These are phyloP conservation scores for Opisthocomus hoazin DNA, from an alignment of 2,113 vertebrate genomes.

Conservation along the genomic window DNA sequence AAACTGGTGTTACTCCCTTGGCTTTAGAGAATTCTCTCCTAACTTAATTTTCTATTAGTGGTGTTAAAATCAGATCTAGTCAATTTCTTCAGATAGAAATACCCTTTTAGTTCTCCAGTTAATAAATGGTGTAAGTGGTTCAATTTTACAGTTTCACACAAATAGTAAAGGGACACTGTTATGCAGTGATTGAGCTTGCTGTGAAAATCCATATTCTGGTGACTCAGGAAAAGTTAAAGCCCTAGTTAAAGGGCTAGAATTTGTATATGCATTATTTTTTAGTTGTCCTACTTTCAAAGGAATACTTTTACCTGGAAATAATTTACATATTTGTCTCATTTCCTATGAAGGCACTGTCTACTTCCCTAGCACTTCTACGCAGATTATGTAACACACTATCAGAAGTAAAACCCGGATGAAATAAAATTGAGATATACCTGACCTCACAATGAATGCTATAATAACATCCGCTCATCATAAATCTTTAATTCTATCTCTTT, in stretches of 20 bases:
- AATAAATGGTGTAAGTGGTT: background rate
- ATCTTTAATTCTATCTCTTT: background rate
- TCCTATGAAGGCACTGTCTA: background rate
- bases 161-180: background rate
- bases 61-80: background rate
- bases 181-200: background rate
- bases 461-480: background rate
- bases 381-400: background rate
- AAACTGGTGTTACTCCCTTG: background rate
- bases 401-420: background rate
- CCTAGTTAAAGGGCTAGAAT: background rate
- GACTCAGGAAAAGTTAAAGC: background rate
- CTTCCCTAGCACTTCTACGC: background rate
- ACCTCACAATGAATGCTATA: background rate
- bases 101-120: background rate
- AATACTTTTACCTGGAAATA: background rate
- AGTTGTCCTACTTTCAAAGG: background rate
- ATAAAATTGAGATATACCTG: background rate
- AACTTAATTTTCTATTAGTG: background rate
- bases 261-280: background rate
- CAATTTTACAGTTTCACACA: background rate
- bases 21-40: background rate
- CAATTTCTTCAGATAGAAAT: background rate
- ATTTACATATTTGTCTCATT: background rate
- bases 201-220: background rate